phyloP scores from a whole-genome alignment of 2,888 invertebrate genomes.

The Drosophila koepferae region DNA sequence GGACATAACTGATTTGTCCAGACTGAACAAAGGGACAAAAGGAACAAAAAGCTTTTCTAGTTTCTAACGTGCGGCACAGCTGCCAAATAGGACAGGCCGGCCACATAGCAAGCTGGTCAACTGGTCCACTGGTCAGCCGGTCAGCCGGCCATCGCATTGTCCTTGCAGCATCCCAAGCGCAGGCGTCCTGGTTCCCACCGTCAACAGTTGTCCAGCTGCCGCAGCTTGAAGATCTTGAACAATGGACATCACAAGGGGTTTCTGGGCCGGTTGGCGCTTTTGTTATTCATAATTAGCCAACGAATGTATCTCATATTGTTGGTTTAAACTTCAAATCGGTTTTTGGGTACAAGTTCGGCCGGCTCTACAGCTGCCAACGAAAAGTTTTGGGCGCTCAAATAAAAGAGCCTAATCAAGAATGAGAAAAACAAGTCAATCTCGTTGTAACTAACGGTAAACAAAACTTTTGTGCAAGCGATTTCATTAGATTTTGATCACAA shows the following conservation, averaged over 20 bases:
- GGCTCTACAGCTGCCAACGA: slow-evolving; percentile 39
- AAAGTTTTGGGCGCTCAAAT: slow-evolving; percentile 4
- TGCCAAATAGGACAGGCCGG: slow-evolving; percentile 37
- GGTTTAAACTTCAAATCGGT: slow-evolving; percentile 10
- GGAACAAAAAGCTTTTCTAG: slow-evolving; percentile 70
- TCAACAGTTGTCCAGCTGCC: slow-evolving; percentile 31
- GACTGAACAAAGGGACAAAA: slow-evolving; percentile 53
- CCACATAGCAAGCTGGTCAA: slow-evolving; percentile 44
- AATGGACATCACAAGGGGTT: slow-evolving; percentile 38
- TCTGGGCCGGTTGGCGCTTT: slow-evolving; percentile 36
- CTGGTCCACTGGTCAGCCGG: slow-evolving; percentile 25
- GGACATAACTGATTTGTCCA: slow-evolving; percentile 5
- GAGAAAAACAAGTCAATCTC: slow-evolving; percentile 40
- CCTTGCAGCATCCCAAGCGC: slow-evolving; percentile 64
- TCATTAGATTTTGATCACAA: slow-evolving; percentile 1
- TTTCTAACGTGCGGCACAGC: slow-evolving; percentile 38
- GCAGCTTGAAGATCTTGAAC: slow-evolving; percentile 33
- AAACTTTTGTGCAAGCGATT: neutral
- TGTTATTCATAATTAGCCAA: slow-evolving; percentile 70
- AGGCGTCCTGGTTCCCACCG: slow-evolving; percentile 25
- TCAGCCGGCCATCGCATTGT: slow-evolving; percentile 34
- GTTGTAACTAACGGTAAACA: slow-evolving; percentile 36
- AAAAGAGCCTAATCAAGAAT: neutral
- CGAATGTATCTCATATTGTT: slow-evolving; percentile 21
- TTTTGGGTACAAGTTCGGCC: slow-evolving; percentile 35